Conservation (phyloP, 1,140 invertebrate species). For the Macrosteles quadrilineatus region DNA sequence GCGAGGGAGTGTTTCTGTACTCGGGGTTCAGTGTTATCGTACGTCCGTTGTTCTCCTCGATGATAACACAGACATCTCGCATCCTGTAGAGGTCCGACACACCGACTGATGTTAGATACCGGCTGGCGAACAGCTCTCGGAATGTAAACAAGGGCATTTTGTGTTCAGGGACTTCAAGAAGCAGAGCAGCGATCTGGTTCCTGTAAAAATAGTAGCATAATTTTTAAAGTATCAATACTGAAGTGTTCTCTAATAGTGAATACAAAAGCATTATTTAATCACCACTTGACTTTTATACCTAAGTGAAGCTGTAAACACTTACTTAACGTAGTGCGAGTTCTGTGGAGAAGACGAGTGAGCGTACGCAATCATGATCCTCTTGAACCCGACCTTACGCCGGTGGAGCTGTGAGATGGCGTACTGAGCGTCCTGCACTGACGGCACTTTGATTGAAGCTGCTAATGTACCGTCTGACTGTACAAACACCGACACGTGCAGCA, state of each 20-base stretch:
- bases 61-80: slow-evolving; percentile 74
- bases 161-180: slow-evolving; percentile 72
- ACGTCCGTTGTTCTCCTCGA: slow-evolving; percentile 67
- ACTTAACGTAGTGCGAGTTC: slow-evolving; percentile 66
- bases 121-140: slow-evolving; percentile 79
- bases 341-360: slow-evolving; percentile 60
- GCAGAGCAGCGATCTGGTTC: slow-evolving; percentile 56
- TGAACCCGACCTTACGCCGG: slow-evolving; percentile 78
- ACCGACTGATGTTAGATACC: slow-evolving; percentile 75
- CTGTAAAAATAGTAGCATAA: slow-evolving; percentile 46
- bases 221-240: no score
- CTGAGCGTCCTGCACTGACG: slow-evolving; percentile 68
- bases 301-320: slow-evolving; percentile 5
- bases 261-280: no score
- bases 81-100: slow-evolving; percentile 81
- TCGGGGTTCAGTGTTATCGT: slow-evolving; percentile 59
- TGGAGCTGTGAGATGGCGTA: slow-evolving; percentile 83
- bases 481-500: slow-evolving; percentile 65
- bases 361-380: slow-evolving; percentile 78
- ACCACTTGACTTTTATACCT: no score
- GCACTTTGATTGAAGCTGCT: slow-evolving; percentile 66
- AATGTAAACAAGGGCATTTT: slow-evolving; percentile 82
- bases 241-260: no score
- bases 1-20: slow-evolving; percentile 56
- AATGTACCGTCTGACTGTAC: slow-evolving; percentile 69